Evolutionary conservation across 2,113 vertebrate species (phyloP), one percentile per base, ranked within the genome.

Genomic region (Scolopax mira): DNA sequence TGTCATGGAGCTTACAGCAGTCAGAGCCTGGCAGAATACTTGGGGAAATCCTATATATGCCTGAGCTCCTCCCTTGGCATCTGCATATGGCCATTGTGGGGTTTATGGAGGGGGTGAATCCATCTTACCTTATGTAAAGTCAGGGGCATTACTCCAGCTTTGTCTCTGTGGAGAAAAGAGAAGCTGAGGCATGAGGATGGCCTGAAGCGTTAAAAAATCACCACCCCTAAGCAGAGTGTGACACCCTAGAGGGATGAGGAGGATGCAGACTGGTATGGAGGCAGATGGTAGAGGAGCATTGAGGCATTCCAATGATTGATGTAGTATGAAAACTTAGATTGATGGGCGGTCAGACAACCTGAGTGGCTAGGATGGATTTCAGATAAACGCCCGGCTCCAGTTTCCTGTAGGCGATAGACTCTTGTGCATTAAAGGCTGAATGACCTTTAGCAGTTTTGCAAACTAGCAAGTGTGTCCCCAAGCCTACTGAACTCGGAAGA

Each of bases 341-440:
- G 87, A 46, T 7, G 27, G 58, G 67, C 8, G 0, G 73, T n/a
- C 85, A 64, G 80, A 74, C 65, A 55, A 83, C 57, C 69, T 41
- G 75, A 55, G 69, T 77, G 85, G 39, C 62, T 46, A 4, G 39
- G 79, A 61, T 92, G 61, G 92, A 55, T 96, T 93, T 94, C 95
- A 91, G 64, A 67, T 77, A 55, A 91, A 79, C 0, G 10, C 54
- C 57, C 3, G 0, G 85, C 94, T 91, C 95, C 88, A 55, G 77
- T 92, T 95, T 90, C 90, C 71, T 0, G 0, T 54, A 39, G 64
- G 81, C 21, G 1, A 35, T 18, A 22, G 79, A 44, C 49, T 71
- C 75, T 31, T 67, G 37, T 15, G 31, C 31, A 5, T 52, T 37
- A 82, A 79, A 74, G 57, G 41, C 78, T 69, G 55, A 74, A 84